These are phyloP conservation scores for Acanthisitta chloris DNA, from an alignment of 2,113 vertebrate species.

Conservation along the genomic window DNA sequence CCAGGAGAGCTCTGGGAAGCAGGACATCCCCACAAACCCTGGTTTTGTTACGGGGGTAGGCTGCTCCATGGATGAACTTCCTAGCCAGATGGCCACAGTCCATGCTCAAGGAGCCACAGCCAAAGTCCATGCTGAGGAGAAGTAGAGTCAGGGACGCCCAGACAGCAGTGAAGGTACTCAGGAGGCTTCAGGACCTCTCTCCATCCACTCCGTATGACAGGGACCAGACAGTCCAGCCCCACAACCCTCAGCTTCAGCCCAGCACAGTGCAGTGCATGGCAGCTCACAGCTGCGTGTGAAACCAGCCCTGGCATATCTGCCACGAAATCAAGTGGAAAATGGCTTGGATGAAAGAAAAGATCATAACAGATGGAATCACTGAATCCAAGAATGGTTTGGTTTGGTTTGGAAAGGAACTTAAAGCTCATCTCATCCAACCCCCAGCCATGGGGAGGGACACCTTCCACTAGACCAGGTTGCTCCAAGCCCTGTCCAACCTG, in stretches of 20 bases:
- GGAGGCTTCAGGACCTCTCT: not conserved
- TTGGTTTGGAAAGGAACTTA: not conserved
- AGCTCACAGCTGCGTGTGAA: not conserved
- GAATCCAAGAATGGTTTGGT: not conserved
- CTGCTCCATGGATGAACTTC: not conserved
- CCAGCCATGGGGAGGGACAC: not conserved
- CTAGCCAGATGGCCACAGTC: not conserved
- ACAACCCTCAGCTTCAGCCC: accelerated
- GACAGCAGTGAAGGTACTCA: accelerated
- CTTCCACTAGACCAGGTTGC: no score
- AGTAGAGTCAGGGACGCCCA: not conserved
- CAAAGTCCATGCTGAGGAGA: accelerated
- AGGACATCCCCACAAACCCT: not conserved
- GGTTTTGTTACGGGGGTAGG: not conserved
- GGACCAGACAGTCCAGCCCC: not conserved
- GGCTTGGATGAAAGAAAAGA: not conserved
- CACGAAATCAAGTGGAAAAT: not conserved
- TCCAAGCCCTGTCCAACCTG: not conserved
- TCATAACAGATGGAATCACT: not conserved
- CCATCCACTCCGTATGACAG: not conserved
- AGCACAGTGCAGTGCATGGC: accelerated
- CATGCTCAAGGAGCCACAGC: not conserved
- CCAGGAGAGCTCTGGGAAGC: not conserved
- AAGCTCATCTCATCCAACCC: not conserved
- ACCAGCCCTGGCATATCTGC: not conserved